Evolutionary conservation across 2,888 invertebrate genomes (phyloP), one percentile per base, ranked within the genome.

Genomic region (Protodeltote pygarga): DNA sequence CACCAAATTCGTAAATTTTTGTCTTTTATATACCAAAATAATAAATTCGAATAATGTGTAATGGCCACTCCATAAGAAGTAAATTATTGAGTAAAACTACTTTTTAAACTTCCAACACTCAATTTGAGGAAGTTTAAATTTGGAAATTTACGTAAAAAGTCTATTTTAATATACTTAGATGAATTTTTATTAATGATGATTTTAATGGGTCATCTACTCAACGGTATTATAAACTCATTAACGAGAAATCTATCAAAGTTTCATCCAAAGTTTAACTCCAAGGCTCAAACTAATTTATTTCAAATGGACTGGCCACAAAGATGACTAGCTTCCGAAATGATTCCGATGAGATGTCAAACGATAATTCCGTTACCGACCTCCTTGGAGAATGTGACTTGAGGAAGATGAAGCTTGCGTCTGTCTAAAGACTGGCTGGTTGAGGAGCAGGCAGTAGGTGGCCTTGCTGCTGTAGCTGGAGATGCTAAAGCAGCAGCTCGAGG

Each of bases 311-410:
- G 44, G 37, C 52, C 64, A 57, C 9, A 35, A 44, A 38, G 61
- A 73, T 79, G 79, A 79, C 79, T 79, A 79, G 78, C 71, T 70
- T 59, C 44, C 37, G 53, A 54, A 50, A 54, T 40, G 39, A 64
- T 50, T 54, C 11, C 21, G 39, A 55, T 55, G 49, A 52, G 46
- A 37, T 50, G 39, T 93, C 92, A 97, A 71, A 97, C 97, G 75
- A 97, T 94, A 73, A 97, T 95, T 55, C 97, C 97, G 73, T 94
- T 95, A 96, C 97, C 97, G 94, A 97, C 97, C 97, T 97, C 97
- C 85, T 96, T 95, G 80, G 95, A 96, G 90, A 97, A 97, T 38
- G 97, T 96, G 81, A 97, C 96, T 92, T 96, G 96, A 11, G 96
- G 96, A 72, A 96, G 89, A 71, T 95, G 94, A 13, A 96, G 92